Evolutionary conservation across 2,797 vertebrate genomes (phyloP).

Genomic region (Microcaecilia unicolor): DNA sequence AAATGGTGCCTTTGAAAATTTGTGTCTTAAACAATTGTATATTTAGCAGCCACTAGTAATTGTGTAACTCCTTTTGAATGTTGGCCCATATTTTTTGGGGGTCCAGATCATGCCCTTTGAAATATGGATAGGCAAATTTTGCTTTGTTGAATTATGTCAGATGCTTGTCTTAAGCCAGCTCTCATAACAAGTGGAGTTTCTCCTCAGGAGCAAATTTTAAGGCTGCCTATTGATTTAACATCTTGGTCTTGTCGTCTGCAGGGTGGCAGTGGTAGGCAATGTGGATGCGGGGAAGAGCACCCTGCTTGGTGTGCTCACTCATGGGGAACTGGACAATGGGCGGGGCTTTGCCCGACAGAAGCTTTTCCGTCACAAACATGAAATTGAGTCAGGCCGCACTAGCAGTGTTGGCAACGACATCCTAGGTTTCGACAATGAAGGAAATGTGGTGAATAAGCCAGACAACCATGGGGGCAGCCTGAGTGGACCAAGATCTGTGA

Average conservation of each 20-base stretch:
- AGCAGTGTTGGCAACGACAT: constrained; percentile 98
- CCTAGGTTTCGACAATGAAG: constrained; percentile 91
- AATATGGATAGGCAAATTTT: background rate
- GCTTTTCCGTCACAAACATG: constrained; percentile 95
- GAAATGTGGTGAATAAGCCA: constrained; percentile 91
- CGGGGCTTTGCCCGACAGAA: constrained; percentile 95
- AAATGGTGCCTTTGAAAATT: too few species aligned
- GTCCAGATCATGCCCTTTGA: background rate
- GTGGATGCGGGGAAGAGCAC: constrained; percentile 96
- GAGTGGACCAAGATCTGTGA: constrained; percentile 97
- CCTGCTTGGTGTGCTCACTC: constrained; percentile 86
- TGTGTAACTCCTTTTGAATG: too few species aligned
- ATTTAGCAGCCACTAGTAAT: too few species aligned
- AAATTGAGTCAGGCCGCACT: constrained; percentile 94
- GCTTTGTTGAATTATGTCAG: background rate
- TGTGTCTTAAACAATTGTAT: too few species aligned
- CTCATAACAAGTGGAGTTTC: too few species aligned
- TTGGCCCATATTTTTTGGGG: too few species aligned
- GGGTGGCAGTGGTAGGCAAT: constrained; percentile 94
- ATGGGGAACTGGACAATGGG: constrained; percentile 92
- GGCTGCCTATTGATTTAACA: too few species aligned
- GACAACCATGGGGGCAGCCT: constrained; percentile 90
- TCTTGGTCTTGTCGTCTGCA: constrained; percentile 26
- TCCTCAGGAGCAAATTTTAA: too few species aligned
- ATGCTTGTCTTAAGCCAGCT: background rate